Percentiles rank a stretch among this genome's conserved stretches.
phyloP scores from a whole-genome alignment of 2,797 vertebrate species.

The Danio tinwini region DNA sequence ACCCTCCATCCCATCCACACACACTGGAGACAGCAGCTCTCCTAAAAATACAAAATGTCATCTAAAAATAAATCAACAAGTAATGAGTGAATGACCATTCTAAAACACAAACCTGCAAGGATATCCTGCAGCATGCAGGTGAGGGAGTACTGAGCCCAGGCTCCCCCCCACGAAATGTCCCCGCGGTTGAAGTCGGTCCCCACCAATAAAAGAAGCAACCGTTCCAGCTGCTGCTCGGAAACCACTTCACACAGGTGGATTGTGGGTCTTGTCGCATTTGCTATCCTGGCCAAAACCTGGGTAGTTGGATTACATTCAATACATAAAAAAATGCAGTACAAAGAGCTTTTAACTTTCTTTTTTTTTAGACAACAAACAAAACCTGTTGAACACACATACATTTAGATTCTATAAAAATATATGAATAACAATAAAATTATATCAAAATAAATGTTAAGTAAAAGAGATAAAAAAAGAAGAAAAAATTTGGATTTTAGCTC shows the following conservation, averaged over 20 bases:
- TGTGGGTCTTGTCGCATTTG: constrained; percentile 94
- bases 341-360: no score
- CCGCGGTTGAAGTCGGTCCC: constrained; percentile 98
- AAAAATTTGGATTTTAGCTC: no score
- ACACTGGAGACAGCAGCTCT: constrained; percentile 88
- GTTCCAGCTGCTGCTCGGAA: constrained; percentile 93
- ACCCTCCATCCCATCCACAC: constrained; percentile 89
- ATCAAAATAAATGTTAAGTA: no score
- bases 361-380: no score
- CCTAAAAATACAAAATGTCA: constrained; percentile 71
- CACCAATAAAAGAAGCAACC: constrained; percentile 93
- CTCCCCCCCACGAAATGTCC: constrained; percentile 98
- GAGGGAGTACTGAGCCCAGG: constrained; percentile 98
- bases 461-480: no score
- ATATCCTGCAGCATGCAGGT: constrained; percentile 99
- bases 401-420: no score
- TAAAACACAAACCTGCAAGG: constrained; percentile 85
- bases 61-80: not conserved
- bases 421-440: no score
- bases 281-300: constrained; percentile 96
- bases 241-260: constrained; percentile 98
- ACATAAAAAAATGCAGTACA: no score
- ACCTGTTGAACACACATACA: no score
- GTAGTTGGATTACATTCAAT: not conserved
- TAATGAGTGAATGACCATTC: not conserved